A percentile compares a stretch with the other conserved stretches of the same genome.
These are phyloP conservation scores for Denticeps clupeoides DNA, from an alignment of 2,797 vertebrate genomes.

Conservation along the genomic window DNA sequence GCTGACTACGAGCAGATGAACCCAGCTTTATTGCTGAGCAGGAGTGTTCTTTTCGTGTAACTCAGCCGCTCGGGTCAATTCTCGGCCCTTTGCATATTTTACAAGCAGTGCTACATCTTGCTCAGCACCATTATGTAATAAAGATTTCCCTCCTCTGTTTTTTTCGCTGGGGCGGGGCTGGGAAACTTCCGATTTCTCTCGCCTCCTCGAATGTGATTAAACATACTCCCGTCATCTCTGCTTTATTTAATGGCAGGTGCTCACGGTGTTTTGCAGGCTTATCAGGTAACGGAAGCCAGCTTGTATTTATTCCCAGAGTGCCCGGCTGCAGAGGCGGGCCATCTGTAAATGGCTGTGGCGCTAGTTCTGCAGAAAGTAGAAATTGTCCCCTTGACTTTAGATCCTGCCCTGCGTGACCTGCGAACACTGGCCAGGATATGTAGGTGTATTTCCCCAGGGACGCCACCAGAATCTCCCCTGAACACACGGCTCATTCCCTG, in stretches of 20 bases:
- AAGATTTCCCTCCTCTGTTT: conserved; percentile 14
- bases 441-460: conserved; percentile 49
- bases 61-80: conserved; percentile 37
- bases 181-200: not conserved
- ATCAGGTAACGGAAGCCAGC: not conserved
- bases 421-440: conserved; percentile 15
- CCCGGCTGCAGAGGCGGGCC: not conserved
- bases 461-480: conserved; percentile 31
- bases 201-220: not conserved
- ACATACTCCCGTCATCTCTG: not conserved
- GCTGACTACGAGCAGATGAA: conserved; percentile 53
- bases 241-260: not conserved
- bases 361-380: conserved; percentile 1
- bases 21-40: conserved; percentile 56
- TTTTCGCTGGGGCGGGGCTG: not conserved
- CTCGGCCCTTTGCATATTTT: conserved; percentile 42
- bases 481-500: conserved; percentile 20
- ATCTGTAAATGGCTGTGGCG: not conserved
- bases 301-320: not conserved
- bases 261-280: not conserved
- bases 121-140: conserved; percentile 42
- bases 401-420: not conserved
- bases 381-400: conserved; percentile 28
- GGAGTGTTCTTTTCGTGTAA: conserved; percentile 38
- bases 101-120: conserved; percentile 36